Conservation (phyloP, 2,888 invertebrate genomes). For the Phaedon cochleariae region DNA sequence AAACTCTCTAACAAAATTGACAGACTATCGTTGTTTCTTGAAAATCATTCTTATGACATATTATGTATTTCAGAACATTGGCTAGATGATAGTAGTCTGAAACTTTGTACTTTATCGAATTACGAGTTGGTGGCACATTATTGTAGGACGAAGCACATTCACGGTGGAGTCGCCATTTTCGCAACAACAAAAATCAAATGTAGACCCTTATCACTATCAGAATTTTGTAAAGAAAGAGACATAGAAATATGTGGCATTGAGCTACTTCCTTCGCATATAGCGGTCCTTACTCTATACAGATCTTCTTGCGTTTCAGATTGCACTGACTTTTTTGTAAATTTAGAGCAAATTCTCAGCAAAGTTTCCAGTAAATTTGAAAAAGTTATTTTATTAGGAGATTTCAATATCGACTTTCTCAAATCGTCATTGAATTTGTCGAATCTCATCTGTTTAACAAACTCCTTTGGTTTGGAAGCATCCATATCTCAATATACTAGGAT, state of each 20-base stretch:
- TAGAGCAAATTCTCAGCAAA: not conserved
- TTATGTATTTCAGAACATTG: conserved; percentile 3
- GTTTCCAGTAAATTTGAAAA: conserved; percentile 3
- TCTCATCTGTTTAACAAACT: not conserved
- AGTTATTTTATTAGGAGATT: not conserved
- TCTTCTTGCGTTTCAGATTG: not conserved
- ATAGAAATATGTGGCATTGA: conserved; percentile 4
- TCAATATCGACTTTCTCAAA: conserved; percentile 1
- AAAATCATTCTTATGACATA: not conserved
- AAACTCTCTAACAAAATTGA: conserved; percentile 6
- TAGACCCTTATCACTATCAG: not conserved
- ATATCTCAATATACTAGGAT: too few relatives aligned
- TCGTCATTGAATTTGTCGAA: not conserved
- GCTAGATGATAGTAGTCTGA: not conserved
- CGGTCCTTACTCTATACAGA: not conserved
- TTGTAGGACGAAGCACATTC: conserved; percentile 3
- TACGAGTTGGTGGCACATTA: not conserved
- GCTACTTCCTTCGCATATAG: not conserved
- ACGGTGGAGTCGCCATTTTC: conserved; percentile 8
- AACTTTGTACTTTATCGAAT: not conserved
- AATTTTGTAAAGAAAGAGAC: not conserved
- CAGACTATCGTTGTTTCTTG: not conserved
- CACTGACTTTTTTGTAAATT: not conserved
- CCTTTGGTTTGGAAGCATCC: not conserved
- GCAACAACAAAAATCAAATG: not conserved